Conservation (phyloP, 2,113 vertebrate genomes). For the Aegypius monachus region DNA sequence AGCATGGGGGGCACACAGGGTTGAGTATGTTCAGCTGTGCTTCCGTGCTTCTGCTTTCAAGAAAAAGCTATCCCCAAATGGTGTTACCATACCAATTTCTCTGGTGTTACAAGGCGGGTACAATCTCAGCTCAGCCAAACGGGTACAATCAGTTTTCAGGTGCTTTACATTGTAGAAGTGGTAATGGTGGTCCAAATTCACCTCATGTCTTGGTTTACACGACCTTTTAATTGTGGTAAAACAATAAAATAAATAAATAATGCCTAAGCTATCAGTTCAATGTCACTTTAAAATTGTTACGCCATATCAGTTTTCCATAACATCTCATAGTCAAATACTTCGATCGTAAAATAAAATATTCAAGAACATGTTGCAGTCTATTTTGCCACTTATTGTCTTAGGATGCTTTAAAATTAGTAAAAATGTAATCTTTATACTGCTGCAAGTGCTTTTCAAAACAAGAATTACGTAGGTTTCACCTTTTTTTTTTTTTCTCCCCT, state of each 20-base stretch:
- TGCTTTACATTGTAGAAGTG: neutral
- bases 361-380: neutral
- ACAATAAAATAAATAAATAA: neutral
- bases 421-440: neutral
- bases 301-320: neutral
- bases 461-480: neutral
- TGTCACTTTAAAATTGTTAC: neutral
- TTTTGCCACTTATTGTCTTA: neutral
- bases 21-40: neutral
- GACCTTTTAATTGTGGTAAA: neutral
- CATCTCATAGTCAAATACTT: neutral
- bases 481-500: neutral
- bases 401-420: neutral
- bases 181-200: neutral
- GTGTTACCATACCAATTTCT: neutral
- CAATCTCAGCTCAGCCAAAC: neutral
- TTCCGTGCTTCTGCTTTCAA: neutral
- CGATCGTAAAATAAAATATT: neutral
- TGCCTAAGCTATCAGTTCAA: neutral
- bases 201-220: neutral
- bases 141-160: neutral
- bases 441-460: neutral
- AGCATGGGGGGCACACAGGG: neutral
- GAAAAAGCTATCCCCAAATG: neutral
- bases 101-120: neutral